Evolutionary conservation across 2,797 vertebrate genomes (phyloP).

Genomic region (Malurus splendens): DNA sequence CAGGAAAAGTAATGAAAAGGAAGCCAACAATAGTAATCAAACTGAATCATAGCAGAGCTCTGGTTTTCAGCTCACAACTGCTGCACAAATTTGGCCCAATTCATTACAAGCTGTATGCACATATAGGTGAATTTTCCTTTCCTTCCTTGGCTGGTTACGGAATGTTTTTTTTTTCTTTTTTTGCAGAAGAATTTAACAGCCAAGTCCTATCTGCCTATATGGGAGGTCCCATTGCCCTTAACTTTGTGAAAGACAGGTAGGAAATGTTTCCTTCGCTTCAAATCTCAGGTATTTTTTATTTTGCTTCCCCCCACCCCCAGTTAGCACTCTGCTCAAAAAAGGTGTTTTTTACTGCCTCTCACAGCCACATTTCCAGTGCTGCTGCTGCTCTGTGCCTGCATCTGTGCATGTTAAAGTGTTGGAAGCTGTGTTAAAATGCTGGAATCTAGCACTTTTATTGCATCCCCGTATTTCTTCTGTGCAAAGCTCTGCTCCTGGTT

Average conservation of each 20-base stretch:
- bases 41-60: constrained; percentile 5
- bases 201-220: neutral
- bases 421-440: neutral
- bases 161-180: neutral
- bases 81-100: constrained; percentile 10
- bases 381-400: neutral
- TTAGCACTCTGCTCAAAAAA: neutral
- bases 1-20: neutral
- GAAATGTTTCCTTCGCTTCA: neutral
- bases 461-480: neutral
- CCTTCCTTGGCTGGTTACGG: neutral
- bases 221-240: neutral
- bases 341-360: neutral
- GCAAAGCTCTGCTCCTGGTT: neutral
- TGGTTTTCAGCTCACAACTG: neutral
- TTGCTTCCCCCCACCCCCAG: fast-evolving
- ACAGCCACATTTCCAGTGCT: neutral
- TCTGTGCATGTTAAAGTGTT: neutral
- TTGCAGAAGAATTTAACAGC: neutral
- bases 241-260: neutral
- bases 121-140: neutral
- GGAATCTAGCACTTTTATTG: neutral
- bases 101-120: neutral
- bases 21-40: constrained; percentile 20
- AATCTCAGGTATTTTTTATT: neutral